Evolutionary conservation across 2,888 invertebrate genomes (phyloP).

Genomic region (Chrysolina oricalcia): DNA sequence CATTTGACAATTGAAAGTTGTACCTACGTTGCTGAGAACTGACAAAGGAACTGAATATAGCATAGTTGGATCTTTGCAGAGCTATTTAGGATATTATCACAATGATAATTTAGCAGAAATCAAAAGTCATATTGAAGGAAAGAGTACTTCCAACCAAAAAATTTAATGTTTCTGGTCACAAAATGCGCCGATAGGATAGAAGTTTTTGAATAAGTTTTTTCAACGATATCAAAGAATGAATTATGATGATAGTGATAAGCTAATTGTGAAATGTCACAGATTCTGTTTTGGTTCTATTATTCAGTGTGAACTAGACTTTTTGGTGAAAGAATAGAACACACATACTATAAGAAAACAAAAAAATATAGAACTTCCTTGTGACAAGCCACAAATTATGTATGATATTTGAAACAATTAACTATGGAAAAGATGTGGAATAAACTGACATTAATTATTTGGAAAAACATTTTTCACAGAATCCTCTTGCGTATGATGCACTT

Average conservation of each 20-base stretch:
- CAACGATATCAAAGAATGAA: not conserved
- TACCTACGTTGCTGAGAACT: not conserved
- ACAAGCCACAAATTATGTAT: not conserved
- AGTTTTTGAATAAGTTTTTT: not conserved
- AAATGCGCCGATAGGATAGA: not conserved
- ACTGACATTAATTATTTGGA: not conserved
- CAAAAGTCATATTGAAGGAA: not conserved
- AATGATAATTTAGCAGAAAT: slow-evolving; percentile 8
- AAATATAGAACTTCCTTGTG: not conserved
- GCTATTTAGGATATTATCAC: slow-evolving; percentile 4
- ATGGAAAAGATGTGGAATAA: not conserved
- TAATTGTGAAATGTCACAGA: not conserved
- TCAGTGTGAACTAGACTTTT: slow-evolving; percentile 1
- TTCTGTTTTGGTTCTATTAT: slow-evolving; percentile 6
- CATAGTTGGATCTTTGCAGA: slow-evolving; percentile 5
- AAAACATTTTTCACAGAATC: not conserved
- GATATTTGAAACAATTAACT: not conserved
- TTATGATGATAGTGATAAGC: not conserved
- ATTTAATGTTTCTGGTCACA: not conserved
- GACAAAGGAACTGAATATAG: slow-evolving; percentile 6
- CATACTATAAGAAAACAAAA: not conserved
- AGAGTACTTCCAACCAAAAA: too few relatives aligned
- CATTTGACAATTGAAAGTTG: not conserved
- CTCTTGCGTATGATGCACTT: not conserved
- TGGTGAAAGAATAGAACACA: not conserved